Evolutionary conservation across 2,113 vertebrate genomes (phyloP), one percentile per base, ranked within the genome.

Genomic region (Hystrix cristata): DNA sequence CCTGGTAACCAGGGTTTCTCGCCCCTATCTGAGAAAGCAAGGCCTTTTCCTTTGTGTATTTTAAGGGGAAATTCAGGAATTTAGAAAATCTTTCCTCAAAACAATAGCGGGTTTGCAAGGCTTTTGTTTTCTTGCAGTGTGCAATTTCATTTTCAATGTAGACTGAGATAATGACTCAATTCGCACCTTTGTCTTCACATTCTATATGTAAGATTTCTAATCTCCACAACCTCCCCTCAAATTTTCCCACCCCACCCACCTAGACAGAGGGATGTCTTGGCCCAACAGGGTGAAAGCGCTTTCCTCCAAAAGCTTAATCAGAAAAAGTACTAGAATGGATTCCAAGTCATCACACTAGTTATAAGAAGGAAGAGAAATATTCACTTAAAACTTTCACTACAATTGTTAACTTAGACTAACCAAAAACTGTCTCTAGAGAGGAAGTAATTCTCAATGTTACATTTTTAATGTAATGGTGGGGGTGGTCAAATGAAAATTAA

Each of bases 51-150:
- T 93, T 62, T 93, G 89, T 91, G 71, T 87, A 96, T 97, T 97
- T 97, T 88, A 96, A 29, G 65, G 96, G 96, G 91, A 95, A 97
- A 98, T 85, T 71, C 92, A 96, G 84, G 92, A 96, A 97, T 97
- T 91, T 94, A 74, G 57, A 93, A 97, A 97, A 97, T 74, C 38
- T 43, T 74, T 80, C 86, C 92, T 91, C 31, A 71, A 86, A 96
- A 97, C 93, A 98, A 96, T 95, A 85, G 87, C 86, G 88, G 87
- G 23, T 67, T 87, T 83, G 27, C 14, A 43, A 87, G 87, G 62
- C 76, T 76, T 87, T 95, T 94, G 89, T 95, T 62, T 97, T 90
- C 86, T 3, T 1, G 72, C 67, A 90, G 71, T 91, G 81, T 48
- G 60, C 16, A 60, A 69, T 87, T 48, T 74, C 27, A 79, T 95